Evolutionary conservation across 2,797 vertebrate species (phyloP).

Genomic region (Parambassis ranga): DNA sequence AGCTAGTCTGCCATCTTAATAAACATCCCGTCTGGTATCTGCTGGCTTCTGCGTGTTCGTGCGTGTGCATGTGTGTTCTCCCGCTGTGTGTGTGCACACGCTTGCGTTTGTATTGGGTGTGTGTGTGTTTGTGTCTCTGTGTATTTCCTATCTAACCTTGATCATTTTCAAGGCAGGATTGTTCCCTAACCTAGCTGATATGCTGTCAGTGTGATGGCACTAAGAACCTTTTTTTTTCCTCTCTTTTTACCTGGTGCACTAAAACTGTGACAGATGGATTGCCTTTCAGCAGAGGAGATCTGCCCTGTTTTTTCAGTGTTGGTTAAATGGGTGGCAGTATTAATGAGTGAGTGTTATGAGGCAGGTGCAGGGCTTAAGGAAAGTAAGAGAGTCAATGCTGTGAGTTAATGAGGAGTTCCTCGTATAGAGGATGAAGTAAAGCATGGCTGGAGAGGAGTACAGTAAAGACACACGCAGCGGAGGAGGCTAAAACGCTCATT

Average conservation of each 20-base stretch:
- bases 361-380: slow-evolving; percentile 13
- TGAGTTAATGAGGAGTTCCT: slow-evolving; percentile 57
- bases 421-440: slow-evolving; percentile 30
- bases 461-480: background rate
- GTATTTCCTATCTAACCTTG: slow-evolving; percentile 58
- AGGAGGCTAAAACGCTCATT: slow-evolving; percentile 54
- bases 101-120: slow-evolving; percentile 17
- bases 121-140: slow-evolving; percentile 10
- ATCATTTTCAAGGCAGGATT: slow-evolving; percentile 68
- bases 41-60: background rate
- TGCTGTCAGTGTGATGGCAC: slow-evolving; percentile 55
- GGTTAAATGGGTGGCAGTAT: slow-evolving; percentile 47
- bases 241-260: slow-evolving; percentile 9
- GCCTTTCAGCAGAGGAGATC: slow-evolving; percentile 19
- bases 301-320: slow-evolving; percentile 15
- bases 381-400: slow-evolving; percentile 15
- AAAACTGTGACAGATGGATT: slow-evolving; percentile 47
- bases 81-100: slow-evolving; percentile 13
- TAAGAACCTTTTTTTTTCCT: slow-evolving; percentile 19
- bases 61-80: background rate
- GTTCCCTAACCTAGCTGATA: slow-evolving; percentile 51
- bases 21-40: slow-evolving; percentile 61
- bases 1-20: slow-evolving; percentile 67
- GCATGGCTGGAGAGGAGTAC: slow-evolving; percentile 41
- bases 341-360: slow-evolving; percentile 46